Base-by-base conservation (phyloP, 1,140 invertebrate species). In the Drosophila sproati region DNA sequence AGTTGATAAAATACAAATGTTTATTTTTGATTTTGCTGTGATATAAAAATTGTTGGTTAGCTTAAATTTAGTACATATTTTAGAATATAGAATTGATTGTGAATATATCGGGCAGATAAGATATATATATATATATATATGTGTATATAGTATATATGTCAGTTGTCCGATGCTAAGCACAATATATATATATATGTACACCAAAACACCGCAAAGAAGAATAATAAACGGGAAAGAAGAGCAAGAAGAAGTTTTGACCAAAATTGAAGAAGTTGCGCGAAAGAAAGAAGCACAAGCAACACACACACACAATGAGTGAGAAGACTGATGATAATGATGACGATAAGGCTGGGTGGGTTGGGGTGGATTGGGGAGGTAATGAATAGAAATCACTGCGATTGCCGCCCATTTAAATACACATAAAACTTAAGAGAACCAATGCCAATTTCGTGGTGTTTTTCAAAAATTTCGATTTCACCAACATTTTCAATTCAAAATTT, bases 391-490 rank as follows among this genome's bases (percentile, higher is more conserved):
- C 59, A 78, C 66, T 70, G 72, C 45, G 64, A 63, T 52, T 59
- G 34, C 63, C 29, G 47, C 20, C 35, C 43, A 28, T 48, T 43
- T 4, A 10, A 2, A 41, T 8, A 57, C 51, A 68, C 35, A 70
- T 7, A 41, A 41, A 41, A 81, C 72, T 71, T 57, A 78, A 74
- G 41, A 45, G 39, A 81, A 85, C 75, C 82, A 86, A 85, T 87
- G 82, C 82, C 82, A 86, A 86, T 86, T 82, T 85, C 75, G 78
- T 82, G 74, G 57, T 86, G 77, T 73, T 85, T 85, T 62, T 64
- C 37, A 48, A 55, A 47, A 77, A 41, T 31, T 47, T 43, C 48
- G 50, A 61, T 35, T 55, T 78, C 50, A 64, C 59, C 51, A 60
- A 63, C 20, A 20, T 77, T 57, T 43, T 5, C 5, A 81, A 75